Evolutionary conservation across 2,888 invertebrate genomes (phyloP).

Genomic region (Nomada ferruginata): DNA sequence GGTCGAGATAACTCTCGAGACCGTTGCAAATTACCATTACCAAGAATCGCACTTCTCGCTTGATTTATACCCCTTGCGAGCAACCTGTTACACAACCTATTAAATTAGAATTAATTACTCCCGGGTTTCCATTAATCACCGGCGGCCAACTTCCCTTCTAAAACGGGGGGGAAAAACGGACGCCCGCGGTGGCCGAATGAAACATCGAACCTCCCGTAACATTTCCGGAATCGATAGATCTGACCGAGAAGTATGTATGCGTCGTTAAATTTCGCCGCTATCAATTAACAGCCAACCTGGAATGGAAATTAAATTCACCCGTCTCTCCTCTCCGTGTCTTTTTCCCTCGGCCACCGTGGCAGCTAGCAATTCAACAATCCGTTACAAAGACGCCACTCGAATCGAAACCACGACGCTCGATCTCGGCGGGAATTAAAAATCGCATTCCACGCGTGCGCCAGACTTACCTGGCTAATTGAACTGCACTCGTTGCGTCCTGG

Average conservation of each 20-base stretch:
- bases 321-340: not conserved
- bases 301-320: not conserved
- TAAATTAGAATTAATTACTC: slow-evolving; percentile 27
- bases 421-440: slow-evolving; percentile 32
- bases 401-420: not conserved
- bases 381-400: not conserved
- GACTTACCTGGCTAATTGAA: slow-evolving; percentile 26
- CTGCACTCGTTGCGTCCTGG: not conserved
- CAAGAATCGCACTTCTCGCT: not conserved
- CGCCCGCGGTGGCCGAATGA: not conserved
- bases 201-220: not conserved
- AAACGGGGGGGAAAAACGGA: not conserved
- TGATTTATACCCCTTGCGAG: slow-evolving; percentile 18
- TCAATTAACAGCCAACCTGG: slow-evolving; percentile 1
- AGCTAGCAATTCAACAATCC: not conserved
- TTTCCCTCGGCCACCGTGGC: not conserved
- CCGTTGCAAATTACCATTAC: not conserved
- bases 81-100: slow-evolving; percentile 29
- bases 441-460: slow-evolving; percentile 12
- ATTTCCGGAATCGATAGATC: too few species aligned
- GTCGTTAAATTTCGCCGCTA: too few species aligned
- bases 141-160: not conserved
- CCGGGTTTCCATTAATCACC: slow-evolving; percentile 14
- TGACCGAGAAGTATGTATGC: too few species aligned
- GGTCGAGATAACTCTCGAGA: not conserved